Evolutionary conservation across 2,888 invertebrate species (phyloP), one percentile per base, ranked within the genome.

Genomic region (Dione vanillae): DNA sequence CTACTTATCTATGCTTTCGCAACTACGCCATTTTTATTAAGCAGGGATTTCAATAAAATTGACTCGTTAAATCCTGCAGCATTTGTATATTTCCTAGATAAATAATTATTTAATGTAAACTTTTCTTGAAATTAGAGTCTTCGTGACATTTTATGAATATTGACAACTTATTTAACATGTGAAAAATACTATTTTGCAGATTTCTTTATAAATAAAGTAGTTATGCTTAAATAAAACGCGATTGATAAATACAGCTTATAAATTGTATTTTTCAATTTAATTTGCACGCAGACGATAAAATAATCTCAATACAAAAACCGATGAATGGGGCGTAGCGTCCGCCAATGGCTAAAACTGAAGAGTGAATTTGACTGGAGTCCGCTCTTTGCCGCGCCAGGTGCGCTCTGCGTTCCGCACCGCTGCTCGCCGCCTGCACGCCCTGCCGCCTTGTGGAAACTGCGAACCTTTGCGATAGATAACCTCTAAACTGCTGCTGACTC

Each of bases 261-360:
- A 19, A 47, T 64, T 12, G 19, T 19, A 52, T 41, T 41, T 61
- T 59, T 35, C 19, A 16, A 20, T 64, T 62, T 65, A 68, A 68
- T 65, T 70, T 54, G 70, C 70, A 56, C 65, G 27, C 61, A 67
- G 40, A 45, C 61, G 52, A 51, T 65, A 62, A 66, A 65, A 72
- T 47, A 65, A 62, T 41, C 62, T 51, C 71, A 69, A 75, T 65
- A 85, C 85, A 88, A 85, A 84, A 81, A 77, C n/a, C 73, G 75
- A 81, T 91, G 90, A 90, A 91, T 90, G 87, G 83, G 76, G 79
- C 80, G 80, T 79, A 81, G 82, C 80, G 82, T 80, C 79, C 79
- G 82, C 89, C n/a, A 84, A 91, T 91, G 92, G 90, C 92, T 91
- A 90, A 91, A 90, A 86, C 87, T 89, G 83, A 77, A 78, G 77